A percentile compares a stretch with the other conserved stretches of the same genome.
These are phyloP conservation scores for Vanessa cardui DNA, from an alignment of 2,888 invertebrate species.

Conservation along the genomic window DNA sequence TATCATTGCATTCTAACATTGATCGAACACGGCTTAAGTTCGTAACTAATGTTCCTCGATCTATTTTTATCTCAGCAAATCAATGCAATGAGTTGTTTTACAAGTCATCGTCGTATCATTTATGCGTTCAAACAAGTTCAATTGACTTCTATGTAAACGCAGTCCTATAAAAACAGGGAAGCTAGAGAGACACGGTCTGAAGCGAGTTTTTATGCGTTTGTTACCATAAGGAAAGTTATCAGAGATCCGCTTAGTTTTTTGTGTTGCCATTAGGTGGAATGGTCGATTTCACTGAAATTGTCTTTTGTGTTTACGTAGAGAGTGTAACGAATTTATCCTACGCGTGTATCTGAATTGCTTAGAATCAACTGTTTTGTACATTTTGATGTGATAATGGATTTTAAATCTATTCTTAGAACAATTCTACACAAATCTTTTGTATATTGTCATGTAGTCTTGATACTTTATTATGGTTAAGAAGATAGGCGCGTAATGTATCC, in stretches of 20 bases:
- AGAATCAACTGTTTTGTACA: background rate
- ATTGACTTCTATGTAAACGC: slow-evolving; percentile 6
- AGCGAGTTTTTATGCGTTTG: slow-evolving; percentile 5
- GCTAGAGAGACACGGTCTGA: background rate
- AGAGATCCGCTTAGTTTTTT: slow-evolving; percentile 23
- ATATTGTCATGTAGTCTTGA: background rate
- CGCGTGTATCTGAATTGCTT: background rate
- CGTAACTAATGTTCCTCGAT: slow-evolving; percentile 4
- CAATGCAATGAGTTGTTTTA: slow-evolving; percentile 6
- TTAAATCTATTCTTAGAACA: slow-evolving; percentile 1
- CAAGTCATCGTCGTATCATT: slow-evolving; percentile 11
- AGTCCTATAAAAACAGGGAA: slow-evolving; percentile 19
- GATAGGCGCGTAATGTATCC: too few species aligned
- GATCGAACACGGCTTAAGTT: background rate
- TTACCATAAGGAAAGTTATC: slow-evolving; percentile 17
- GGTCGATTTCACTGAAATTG: slow-evolving; percentile 28
- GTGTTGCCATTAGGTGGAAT: slow-evolving; percentile 14
- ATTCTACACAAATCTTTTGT: background rate
- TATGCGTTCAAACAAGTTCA: slow-evolving; percentile 10
- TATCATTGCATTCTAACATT: background rate
- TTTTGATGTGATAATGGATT: background rate
- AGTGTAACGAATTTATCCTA: slow-evolving; percentile 32
- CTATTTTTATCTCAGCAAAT: slow-evolving; percentile 7
- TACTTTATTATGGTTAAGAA: background rate
- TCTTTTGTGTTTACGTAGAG: slow-evolving; percentile 29